A percentile compares a stretch with the other conserved stretches of the same genome.
phyloP scores from a whole-genome alignment of 2,888 invertebrate genomes.

The Dolomedes plantarius region DNA sequence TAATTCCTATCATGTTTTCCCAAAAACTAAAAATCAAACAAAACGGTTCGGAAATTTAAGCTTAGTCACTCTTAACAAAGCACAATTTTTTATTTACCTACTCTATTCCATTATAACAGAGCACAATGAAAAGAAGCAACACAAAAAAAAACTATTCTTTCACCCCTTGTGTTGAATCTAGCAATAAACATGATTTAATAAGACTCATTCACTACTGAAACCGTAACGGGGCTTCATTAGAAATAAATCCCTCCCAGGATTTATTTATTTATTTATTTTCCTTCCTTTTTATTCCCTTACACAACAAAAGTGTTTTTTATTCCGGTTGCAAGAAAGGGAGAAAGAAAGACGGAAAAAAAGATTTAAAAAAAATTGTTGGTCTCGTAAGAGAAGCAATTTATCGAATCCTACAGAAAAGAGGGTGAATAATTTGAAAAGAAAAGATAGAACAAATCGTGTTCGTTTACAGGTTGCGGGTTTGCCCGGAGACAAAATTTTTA shows the following conservation, averaged over 20 bases:
- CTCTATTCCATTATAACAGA: neutral
- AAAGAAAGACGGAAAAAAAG: neutral
- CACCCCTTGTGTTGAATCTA: constrained; percentile 3
- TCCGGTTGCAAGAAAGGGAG: neutral
- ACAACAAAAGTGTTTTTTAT: constrained; percentile 8
- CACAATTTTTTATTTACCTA: neutral
- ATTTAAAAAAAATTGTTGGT: neutral
- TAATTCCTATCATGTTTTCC: too few species aligned
- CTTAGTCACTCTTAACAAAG: neutral
- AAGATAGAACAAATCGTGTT: constrained; percentile 4
- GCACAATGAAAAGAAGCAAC: too few species aligned
- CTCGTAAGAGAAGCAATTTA: neutral
- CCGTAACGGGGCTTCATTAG: constrained; percentile 42
- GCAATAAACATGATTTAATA: constrained; percentile 35
- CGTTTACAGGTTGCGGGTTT: constrained; percentile 3
- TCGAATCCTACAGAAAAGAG: neutral
- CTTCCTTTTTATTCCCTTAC: constrained; percentile 1
- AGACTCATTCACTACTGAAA: constrained; percentile 36
- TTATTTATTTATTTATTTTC: constrained; percentile 31
- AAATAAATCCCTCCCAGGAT: constrained; percentile 13
- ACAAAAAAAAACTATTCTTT: neutral
- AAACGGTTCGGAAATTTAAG: neutral
- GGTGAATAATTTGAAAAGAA: neutral
- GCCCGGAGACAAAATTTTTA: neutral
- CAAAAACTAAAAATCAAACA: too few species aligned